phyloP scores from a whole-genome alignment of 2,113 vertebrate genomes.

The Ancistrus triradiatus region DNA sequence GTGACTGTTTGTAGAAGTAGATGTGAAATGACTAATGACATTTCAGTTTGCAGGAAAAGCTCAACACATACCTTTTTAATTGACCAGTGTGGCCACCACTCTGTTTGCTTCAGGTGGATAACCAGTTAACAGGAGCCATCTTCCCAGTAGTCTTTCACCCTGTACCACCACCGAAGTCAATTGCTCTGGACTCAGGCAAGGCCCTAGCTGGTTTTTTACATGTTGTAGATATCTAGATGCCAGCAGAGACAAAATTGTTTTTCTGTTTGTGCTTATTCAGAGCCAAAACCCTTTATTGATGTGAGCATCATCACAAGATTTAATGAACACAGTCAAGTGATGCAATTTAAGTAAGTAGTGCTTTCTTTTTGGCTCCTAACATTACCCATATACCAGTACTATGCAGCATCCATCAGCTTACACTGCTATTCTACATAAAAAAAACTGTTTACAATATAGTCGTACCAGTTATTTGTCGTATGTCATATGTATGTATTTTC shows the following conservation, averaged over 20 bases:
- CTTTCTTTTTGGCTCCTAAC: too few relatives aligned
- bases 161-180: conserved; percentile 91
- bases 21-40: too few relatives aligned
- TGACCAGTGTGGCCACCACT: too few relatives aligned
- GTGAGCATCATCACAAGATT: conserved; percentile 91
- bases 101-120: conserved; percentile 78
- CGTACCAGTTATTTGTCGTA: too few relatives aligned
- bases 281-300: conserved; percentile 95
- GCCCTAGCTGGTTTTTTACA: neutral
- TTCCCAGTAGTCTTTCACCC: conserved; percentile 95
- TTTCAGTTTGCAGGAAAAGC: too few relatives aligned
- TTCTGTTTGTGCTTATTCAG: conserved; percentile 58
- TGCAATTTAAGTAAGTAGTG: conserved; percentile 91
- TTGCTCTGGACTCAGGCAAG: conserved; percentile 86
- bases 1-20: too few relatives aligned
- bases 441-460: too few relatives aligned
- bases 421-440: too few relatives aligned
- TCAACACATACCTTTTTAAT: too few relatives aligned
- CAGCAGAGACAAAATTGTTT: neutral
- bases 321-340: conserved; percentile 90
- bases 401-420: too few relatives aligned
- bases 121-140: conserved; percentile 87
- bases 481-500: too few relatives aligned
- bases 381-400: too few relatives aligned
- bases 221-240: conserved; percentile 3